Conservation (phyloP, 2,888 invertebrate species). For the Hipparchia semele region DNA sequence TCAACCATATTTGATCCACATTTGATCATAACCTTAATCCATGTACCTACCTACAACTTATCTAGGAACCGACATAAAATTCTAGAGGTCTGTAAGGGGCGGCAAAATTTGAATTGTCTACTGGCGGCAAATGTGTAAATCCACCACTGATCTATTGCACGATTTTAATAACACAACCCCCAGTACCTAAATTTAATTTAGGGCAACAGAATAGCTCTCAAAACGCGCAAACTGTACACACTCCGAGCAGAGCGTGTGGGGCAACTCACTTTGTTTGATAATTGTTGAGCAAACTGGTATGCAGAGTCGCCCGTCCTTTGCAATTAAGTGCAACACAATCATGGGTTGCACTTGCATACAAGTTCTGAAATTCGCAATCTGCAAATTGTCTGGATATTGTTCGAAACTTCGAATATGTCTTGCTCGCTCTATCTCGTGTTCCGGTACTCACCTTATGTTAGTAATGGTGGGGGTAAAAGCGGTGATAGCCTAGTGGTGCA, state of each 20-base stretch:
- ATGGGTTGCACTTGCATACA: slow-evolving; percentile 14
- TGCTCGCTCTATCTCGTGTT: no score
- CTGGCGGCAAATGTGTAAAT: neutral
- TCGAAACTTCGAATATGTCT: neutral
- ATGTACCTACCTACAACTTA: no score
- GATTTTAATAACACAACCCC: slow-evolving; percentile 48
- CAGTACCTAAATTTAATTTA: slow-evolving; percentile 51
- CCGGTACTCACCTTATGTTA: no score
- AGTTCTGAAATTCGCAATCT: slow-evolving; percentile 3
- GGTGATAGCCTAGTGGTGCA: no score
- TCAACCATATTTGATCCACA: no score
- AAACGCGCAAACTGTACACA: slow-evolving; percentile 41
- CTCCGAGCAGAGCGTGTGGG: slow-evolving; percentile 23
- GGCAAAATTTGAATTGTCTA: no score
- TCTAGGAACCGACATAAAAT: no score
- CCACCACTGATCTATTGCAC: neutral
- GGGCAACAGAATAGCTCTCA: slow-evolving; percentile 44
- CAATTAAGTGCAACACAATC: slow-evolving; percentile 26
- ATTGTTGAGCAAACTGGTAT: slow-evolving; percentile 32
- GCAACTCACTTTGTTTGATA: slow-evolving; percentile 34
- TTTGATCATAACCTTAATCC: no score
- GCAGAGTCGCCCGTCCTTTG: slow-evolving; percentile 26
- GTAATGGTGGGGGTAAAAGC: no score
- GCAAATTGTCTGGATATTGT: slow-evolving; percentile 2
- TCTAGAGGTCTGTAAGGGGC: no score